Evolutionary conservation across 2,888 invertebrate genomes (phyloP).

Genomic region (Polyploca ridens): DNA sequence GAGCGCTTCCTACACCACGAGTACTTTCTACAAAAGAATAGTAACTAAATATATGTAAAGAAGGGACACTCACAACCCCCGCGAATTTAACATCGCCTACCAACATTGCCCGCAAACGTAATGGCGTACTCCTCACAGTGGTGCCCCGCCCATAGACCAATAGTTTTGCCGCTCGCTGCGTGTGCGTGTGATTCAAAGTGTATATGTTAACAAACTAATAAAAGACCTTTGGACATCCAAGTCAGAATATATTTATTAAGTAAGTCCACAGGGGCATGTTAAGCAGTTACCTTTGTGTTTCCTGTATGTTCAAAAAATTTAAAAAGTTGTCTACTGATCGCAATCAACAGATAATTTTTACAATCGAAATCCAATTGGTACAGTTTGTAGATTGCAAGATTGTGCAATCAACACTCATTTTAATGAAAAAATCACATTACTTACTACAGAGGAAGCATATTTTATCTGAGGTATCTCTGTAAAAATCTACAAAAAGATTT

Average conservation of each 20-base stretch:
- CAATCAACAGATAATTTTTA: background rate
- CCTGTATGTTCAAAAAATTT: background rate
- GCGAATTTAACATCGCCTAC: no score
- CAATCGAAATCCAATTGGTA: constrained; percentile 2
- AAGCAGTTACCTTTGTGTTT: background rate
- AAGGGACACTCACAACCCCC: no score
- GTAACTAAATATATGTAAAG: no score
- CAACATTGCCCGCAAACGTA: no score
- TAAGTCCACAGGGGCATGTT: background rate
- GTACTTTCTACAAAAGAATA: no score
- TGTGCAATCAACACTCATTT: background rate
- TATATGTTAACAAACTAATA: no score
- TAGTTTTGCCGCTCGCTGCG: no score
- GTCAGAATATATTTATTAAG: background rate
- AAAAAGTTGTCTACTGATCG: background rate
- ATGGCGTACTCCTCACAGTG: no score
- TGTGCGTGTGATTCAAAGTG: no score
- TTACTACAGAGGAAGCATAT: background rate
- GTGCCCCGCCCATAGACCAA: no score
- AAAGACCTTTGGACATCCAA: no score
- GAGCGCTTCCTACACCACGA: no score
- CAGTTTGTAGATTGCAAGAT: background rate
- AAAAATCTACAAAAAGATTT: background rate
- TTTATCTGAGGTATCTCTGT: background rate
- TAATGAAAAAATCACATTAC: background rate